Base-by-base conservation (phyloP, 2,888 invertebrate species). In the Notodonta dromedarius region DNA sequence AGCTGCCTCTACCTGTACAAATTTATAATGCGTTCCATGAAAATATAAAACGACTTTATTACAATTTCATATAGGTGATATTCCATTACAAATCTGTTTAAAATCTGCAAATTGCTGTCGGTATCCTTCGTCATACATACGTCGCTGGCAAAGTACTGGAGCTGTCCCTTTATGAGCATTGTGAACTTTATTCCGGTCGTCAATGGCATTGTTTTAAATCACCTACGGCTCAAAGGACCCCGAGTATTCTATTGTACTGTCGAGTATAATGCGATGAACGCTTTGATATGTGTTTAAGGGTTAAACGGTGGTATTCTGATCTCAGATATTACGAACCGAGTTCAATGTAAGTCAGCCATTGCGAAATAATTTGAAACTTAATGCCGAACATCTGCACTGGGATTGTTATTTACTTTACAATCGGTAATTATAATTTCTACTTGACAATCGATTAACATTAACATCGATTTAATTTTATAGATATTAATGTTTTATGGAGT, bases 121-220 rank as follows among this genome's bases (percentile, higher is more conserved):
- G 65, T 66, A 70, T 69, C 71, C 70, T 77, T 82, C 80, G 82
- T 82, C 83, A 84, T 87, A 88, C 89, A 87, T 80, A 85, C 85
- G 83, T 88, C 83, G 80, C 79, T 79, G 69, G 81, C 77, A 78
- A 78, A 84, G 82, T 77, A 84, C 89, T 86, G 74, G 72, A 85
- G 87, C 85, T 76, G 84, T 90, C 87, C 86, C 89, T 88, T 91
- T 88, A 89, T 89, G 90, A 91, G 89, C 88, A 87, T 90, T 91
- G 90, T 91, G 90, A 87, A 85, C 84, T 87, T 83, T 87, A 86
- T 89, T 90, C 82, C 83, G 83, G 82, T 78, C 76, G 80, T 89
- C 87, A 90, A 90, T 86, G 86, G 88, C 83, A 87, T 91, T 92
- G 92, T 93, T 89, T 76, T 79, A 79, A 85, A 82, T 78, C 84